Evolutionary conservation across 2,797 vertebrate species (phyloP), one percentile per base, ranked within the genome.

Genomic region (Neosilurus hyrtlii): DNA sequence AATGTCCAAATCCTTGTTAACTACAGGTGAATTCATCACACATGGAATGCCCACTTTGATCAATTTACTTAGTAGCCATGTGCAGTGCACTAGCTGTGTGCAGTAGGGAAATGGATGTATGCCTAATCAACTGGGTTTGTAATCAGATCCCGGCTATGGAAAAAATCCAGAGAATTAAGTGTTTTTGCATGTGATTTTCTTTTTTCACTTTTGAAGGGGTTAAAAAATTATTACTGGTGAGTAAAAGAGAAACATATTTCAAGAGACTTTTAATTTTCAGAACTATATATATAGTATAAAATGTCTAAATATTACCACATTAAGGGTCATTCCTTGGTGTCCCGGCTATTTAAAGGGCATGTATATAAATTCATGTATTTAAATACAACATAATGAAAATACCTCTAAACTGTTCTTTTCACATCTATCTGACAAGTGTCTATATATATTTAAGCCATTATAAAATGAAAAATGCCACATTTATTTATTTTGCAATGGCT

Each of bases 381-480:
- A 26, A 68, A 22, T 66, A 66, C 30, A 30, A 30, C 2, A 30
- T 66, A 6, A 6, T 16, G 26, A 66, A 66, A 18, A 18, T 35
- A 10, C 20, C 43, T n/a, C 8, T 22, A 5, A 18, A 20, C 16
- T 37, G 16, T 22, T 16, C 12, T 7, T 37, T 37, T 49, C 1
- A 43, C 35, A 4, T 68, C 10, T 3, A 43, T 16, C n/a, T 14
- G 2, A 24, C 62, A 26, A 26, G 62, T 68, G 30, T 37, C 16
- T 70, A 49, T n/a, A 35, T n/a, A 35, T 72, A 0, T 24, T 26
- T 52, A n/a, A 52, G 49, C 6, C 14, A 49, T 62, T 77, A 49
- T 16, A 43, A 61, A 61, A 30, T 43, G 35, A 76, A 76, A 76
- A 61, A 62, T 77, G 37, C 43, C 37, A 71, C 80, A 26, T 35